phyloP scores from a whole-genome alignment of 2,888 invertebrate genomes.

The Synanthedon myopaeformis region DNA sequence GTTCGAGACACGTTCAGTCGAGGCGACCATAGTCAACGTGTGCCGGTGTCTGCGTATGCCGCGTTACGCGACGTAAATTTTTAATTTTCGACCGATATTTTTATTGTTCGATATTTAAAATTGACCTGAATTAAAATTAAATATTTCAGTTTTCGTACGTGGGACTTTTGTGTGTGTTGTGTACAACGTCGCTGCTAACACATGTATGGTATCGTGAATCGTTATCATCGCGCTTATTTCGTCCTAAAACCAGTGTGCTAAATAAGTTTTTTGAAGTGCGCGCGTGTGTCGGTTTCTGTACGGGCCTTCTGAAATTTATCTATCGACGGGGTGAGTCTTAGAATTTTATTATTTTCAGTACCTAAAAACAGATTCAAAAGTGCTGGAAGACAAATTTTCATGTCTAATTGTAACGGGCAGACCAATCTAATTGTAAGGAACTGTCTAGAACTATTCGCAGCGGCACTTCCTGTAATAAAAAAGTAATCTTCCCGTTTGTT shows the following conservation, averaged over 20 bases:
- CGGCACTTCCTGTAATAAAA: no score
- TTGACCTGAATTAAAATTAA: neutral
- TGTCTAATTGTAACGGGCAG: no score
- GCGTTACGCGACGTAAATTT: constrained; percentile 38
- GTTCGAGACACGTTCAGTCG: neutral
- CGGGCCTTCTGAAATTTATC: constrained; percentile 47
- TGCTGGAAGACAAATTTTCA: no score
- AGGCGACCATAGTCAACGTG: constrained; percentile 1
- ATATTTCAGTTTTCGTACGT: neutral
- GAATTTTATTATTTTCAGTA: no score
- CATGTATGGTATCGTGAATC: neutral
- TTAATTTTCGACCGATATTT: constrained; percentile 41
- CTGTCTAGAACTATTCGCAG: no score
- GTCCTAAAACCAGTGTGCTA: constrained; percentile 25
- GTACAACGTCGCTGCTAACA: neutral
- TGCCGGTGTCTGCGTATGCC: constrained; percentile 2
- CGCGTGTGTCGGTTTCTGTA: constrained; percentile 33
- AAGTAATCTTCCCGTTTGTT: no score
- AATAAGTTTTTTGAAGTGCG: constrained; percentile 48
- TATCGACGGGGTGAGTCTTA: constrained; percentile 39
- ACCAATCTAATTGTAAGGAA: no score
- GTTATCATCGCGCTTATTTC: constrained; percentile 11
- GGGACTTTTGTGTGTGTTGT: neutral
- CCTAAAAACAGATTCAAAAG: no score
- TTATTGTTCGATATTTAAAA: constrained; percentile 11